Conservation (phyloP, 2,113 vertebrate species). For the Lanius collurio region DNA sequence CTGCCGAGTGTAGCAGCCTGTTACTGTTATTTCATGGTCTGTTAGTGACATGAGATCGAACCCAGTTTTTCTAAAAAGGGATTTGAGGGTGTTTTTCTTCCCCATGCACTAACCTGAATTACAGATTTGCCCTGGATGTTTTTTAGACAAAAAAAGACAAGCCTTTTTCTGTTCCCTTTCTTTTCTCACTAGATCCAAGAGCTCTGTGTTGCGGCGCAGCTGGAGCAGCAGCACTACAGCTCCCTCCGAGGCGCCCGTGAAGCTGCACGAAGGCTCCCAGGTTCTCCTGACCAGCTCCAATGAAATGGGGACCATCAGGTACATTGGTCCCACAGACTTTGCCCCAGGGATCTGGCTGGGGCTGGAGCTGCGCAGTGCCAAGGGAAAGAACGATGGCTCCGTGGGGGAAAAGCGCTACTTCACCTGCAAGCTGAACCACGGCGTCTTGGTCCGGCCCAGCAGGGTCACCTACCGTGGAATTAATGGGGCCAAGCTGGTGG, state of each 20-base stretch:
- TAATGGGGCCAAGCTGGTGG: slow-evolving; percentile 86
- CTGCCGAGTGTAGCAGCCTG: neutral
- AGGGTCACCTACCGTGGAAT: slow-evolving; percentile 92
- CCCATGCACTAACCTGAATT: neutral
- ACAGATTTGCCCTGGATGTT: neutral
- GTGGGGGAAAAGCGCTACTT: slow-evolving; percentile 90
- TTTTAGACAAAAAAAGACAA: neutral
- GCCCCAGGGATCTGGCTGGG: slow-evolving; percentile 91
- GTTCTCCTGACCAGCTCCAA: slow-evolving; percentile 92
- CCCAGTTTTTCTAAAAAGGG: neutral
- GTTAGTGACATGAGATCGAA: neutral
- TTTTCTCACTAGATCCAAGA: slow-evolving; percentile 71
- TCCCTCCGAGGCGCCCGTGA: slow-evolving; percentile 47
- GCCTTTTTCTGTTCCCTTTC: neutral
- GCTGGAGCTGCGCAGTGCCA: slow-evolving; percentile 88
- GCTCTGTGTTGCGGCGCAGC: slow-evolving; percentile 77
- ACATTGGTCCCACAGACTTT: slow-evolving; percentile 89
- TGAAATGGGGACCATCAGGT: slow-evolving; percentile 91
- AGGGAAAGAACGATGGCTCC: slow-evolving; percentile 90
- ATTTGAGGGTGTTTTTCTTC: neutral
- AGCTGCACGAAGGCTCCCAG: slow-evolving; percentile 88
- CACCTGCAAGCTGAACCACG: slow-evolving; percentile 83
- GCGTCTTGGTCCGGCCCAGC: slow-evolving; percentile 90
- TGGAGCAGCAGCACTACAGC: slow-evolving; percentile 70
- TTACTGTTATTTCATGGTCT: neutral